Evolutionary conservation across 1,140 invertebrate genomes (phyloP), one percentile per base, ranked within the genome.

Genomic region (Plodia interpunctella): DNA sequence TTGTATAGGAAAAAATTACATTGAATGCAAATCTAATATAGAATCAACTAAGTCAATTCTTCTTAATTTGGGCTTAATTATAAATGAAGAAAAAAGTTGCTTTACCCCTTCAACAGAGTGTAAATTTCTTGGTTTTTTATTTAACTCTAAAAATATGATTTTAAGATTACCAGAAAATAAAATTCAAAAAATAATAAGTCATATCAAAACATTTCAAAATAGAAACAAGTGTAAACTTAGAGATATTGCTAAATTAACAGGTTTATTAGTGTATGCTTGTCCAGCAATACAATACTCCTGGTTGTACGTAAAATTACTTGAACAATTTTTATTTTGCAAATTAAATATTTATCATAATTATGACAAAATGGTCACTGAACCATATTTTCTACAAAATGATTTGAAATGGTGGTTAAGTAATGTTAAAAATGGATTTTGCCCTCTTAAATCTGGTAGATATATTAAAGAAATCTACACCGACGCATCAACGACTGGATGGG

Each of bases 391-490:
- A 17, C 1, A 25, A 17, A 44, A 59, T 15, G 80, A 83, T 51
- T 57, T 78, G 11, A 28, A 59, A 3, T 81, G 80, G 75, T 83
- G 78, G 78, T 15, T 32, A 21, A 9, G 58, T n/a, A 73, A 78
- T 59, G 76, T 81, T 35, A 18, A 52, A 15, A 54, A 17, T 18
- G 15, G 62, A 18, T 50, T 19, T 13, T 62, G 63, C 19, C n/a
- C 17, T 18, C 65, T 61, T 15, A 57, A 35, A 57, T 19, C 55
- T 50, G 19, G 52, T 8, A 19, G 55, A 18, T 79, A 64, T 65
- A 20, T 61, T 52, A 32, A 72, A 17, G 77, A 81, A 68, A 89
- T 87, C 13, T 86, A 64, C 66, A 70, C 76, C 2, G 80, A 87
- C 59, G 83, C 82, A 0, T 84, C 78, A 0, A 28, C 11, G 5